Conservation (phyloP, 2,797 vertebrate genomes). For the Pipistrellus pipistrellus region DNA sequence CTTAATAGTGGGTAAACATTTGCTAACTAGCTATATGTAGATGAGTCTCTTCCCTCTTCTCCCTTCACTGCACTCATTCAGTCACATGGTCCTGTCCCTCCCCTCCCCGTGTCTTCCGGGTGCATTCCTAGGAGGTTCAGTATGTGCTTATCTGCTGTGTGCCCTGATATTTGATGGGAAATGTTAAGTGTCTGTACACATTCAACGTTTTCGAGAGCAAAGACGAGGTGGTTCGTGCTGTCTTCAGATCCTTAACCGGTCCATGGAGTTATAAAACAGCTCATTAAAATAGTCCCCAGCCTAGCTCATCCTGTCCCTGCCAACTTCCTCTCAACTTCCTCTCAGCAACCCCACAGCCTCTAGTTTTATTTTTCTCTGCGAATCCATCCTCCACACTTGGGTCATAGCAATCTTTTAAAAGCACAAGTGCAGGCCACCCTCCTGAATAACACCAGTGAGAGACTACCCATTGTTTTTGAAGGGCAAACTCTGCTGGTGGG, state of each 20-base stretch:
- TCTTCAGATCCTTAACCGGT: neutral
- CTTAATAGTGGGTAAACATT: neutral
- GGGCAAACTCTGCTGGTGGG: neutral
- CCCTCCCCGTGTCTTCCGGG: neutral
- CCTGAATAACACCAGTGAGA: neutral
- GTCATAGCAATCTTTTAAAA: neutral
- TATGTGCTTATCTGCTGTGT: neutral
- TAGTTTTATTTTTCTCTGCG: neutral
- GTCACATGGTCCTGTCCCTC: neutral
- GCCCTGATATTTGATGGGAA: neutral
- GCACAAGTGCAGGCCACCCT: neutral
- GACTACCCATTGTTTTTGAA: neutral
- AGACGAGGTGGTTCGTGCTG: neutral
- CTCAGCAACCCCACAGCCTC: neutral
- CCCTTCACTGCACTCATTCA: neutral
- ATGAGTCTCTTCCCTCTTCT: neutral
- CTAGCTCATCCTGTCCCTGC: neutral
- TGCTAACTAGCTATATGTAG: neutral
- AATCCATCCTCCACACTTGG: neutral
- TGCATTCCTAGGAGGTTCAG: neutral
- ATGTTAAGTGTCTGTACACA: neutral
- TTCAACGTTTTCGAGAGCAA: neutral
- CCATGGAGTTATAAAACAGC: neutral
- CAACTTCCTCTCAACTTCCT: neutral
- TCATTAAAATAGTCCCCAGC: conserved; percentile 11